A percentile compares a stretch with the other conserved stretches of the same genome.
Evolutionary conservation across 1,140 invertebrate species (phyloP).

Genomic region (Drosophila azteca): DNA sequence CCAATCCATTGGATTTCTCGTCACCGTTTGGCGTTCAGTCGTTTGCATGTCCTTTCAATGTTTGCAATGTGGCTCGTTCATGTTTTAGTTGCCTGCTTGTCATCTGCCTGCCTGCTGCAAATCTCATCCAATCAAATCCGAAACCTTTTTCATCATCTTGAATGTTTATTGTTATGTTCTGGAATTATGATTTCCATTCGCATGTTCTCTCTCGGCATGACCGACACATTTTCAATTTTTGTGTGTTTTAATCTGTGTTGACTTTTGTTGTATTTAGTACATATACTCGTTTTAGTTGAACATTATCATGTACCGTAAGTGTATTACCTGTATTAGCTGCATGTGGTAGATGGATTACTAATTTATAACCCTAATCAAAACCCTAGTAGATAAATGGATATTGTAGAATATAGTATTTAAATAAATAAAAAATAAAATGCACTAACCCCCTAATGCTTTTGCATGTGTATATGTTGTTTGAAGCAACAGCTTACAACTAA

Average conservation of each 20-base stretch:
- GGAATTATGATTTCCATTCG: slow-evolving; percentile 51
- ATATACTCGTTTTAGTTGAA: slow-evolving; percentile 61
- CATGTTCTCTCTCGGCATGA: slow-evolving; percentile 52
- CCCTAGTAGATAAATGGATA: neutral
- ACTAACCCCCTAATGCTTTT: slow-evolving; percentile 64
- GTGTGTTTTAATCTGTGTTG: slow-evolving; percentile 60
- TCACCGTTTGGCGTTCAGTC: slow-evolving; percentile 11
- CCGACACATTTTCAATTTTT: slow-evolving; percentile 21
- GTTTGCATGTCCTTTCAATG: slow-evolving; percentile 42
- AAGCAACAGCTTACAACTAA: slow-evolving; percentile 42
- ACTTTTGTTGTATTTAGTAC: slow-evolving; percentile 72
- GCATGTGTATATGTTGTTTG: slow-evolving; percentile 80
- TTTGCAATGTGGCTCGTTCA: slow-evolving; percentile 54
- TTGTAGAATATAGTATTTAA: slow-evolving; percentile 1
- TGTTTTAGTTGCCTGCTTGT: slow-evolving; percentile 72
- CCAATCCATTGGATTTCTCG: slow-evolving; percentile 15
- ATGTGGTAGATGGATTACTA: slow-evolving; percentile 55
- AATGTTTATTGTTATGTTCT: slow-evolving; percentile 49
- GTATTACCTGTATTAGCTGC: slow-evolving; percentile 29
- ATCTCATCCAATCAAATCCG: slow-evolving; percentile 39
- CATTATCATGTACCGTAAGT: slow-evolving; percentile 55
- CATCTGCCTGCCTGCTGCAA: slow-evolving; percentile 69
- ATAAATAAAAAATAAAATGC: slow-evolving; percentile 15
- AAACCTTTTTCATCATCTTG: slow-evolving; percentile 43
- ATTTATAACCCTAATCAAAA: slow-evolving; percentile 9